Evolutionary conservation across 2,888 invertebrate genomes (phyloP), one percentile per base, ranked within the genome.

Genomic region (Lottia gigantea): DNA sequence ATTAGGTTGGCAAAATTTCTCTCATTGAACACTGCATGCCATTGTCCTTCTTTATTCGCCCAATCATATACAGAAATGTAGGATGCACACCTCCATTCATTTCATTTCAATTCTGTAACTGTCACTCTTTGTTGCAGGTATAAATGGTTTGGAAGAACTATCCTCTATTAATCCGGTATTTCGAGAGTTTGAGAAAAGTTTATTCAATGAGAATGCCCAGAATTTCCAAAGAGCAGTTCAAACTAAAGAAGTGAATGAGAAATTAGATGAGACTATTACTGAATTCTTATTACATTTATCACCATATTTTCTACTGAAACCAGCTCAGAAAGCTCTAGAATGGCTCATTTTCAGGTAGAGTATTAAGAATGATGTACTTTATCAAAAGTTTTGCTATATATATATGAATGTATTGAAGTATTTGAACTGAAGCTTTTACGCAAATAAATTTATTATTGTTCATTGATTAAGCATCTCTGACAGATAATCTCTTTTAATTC

Each of bases 241-340:
- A 84, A 91, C 92, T 46, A 89, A 91, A 47, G 93, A 93, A 74
- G 91, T 93, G 0, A 98, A 98, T 86, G 90, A 92, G 73, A 91
- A 92, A 79, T 89, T 99, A 19, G 91, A 97, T 88, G 90, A 90
- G 55, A 91, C 91, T 4, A 93, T 99, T 26, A 91, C 92, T 68
- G 92, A 92, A 76, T 97, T 98, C 88, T 89, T 98, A 0, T 88
- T 93, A 2, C 91, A 81, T 26, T 77, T 97, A 6, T 95, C 96
- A 0, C 98, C 98, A 0, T 97, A 96, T 87, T 93, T 98, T 79
- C 90, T 95, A 66, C 89, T 96, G 0, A 94, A 94, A 80, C 92
- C 93, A 11, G 92, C 95, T 0, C 95, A 97, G 78, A 95, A 97
- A 90, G 94, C 96, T 1, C 88, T 99, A 64, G 99, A 99, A 90